phyloP scores from a whole-genome alignment of 1,140 invertebrate genomes.

The Venturia canescens region DNA sequence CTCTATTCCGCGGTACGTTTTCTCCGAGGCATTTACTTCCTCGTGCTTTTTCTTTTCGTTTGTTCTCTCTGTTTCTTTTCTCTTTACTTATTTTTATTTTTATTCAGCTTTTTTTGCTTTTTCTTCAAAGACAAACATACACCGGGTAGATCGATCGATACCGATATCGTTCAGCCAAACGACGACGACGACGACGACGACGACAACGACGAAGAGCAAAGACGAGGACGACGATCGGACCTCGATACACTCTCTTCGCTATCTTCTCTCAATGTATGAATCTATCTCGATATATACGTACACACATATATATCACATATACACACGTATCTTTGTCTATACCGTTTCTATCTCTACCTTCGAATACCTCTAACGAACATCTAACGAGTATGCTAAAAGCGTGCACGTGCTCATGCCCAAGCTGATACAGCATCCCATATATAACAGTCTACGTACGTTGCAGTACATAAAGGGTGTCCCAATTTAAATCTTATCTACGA shows the following conservation, averaged over 20 bases:
- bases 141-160: slow-evolving; percentile 48
- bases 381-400: slow-evolving; percentile 61
- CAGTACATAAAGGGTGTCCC: not conserved
- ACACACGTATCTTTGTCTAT: slow-evolving; percentile 41
- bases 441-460: slow-evolving; percentile 15
- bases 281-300: slow-evolving; percentile 45
- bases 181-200: slow-evolving; percentile 41
- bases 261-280: slow-evolving; percentile 34
- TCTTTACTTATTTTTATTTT: not conserved
- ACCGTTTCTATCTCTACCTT: slow-evolving; percentile 44
- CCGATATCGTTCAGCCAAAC: slow-evolving; percentile 41
- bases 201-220: slow-evolving; percentile 38
- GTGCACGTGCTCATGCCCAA: slow-evolving; percentile 66
- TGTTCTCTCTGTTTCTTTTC: not conserved
- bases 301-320: slow-evolving; percentile 56
- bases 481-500: slow-evolving; percentile 1
- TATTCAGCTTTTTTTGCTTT: not conserved
- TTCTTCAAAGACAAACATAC: slow-evolving; percentile 24
- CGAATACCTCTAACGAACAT: slow-evolving; percentile 60
- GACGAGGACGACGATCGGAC: slow-evolving; percentile 34
- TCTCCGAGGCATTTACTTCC: slow-evolving; percentile 47
- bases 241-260: slow-evolving; percentile 40
- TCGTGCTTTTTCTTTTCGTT: slow-evolving; percentile 40
- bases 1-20: slow-evolving; percentile 53
- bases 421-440: slow-evolving; percentile 55